phyloP scores from a whole-genome alignment of 1,140 invertebrate species.

The Acromyrmex echinatior region DNA sequence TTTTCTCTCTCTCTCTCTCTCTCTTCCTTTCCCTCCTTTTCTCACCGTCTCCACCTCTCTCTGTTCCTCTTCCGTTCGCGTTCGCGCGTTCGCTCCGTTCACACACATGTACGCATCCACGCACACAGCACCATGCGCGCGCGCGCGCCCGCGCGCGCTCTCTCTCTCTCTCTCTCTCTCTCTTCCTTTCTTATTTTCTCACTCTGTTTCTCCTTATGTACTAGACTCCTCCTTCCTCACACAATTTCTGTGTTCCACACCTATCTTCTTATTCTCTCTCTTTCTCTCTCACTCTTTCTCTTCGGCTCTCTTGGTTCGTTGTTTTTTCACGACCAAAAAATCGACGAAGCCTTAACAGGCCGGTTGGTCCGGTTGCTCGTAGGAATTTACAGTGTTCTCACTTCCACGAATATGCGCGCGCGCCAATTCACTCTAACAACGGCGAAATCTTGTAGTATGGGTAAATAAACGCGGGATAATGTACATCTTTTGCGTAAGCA shows the following conservation, averaged over 20 bases:
- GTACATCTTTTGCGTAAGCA: conserved; percentile 72
- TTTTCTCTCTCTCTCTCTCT: neutral
- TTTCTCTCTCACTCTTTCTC: neutral
- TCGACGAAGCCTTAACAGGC: conserved; percentile 76
- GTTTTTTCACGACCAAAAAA: conserved; percentile 75
- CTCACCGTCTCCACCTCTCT: conserved; percentile 22
- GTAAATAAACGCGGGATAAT: conserved; percentile 71
- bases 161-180: neutral
- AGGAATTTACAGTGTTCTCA: conserved; percentile 76
- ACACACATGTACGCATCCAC: neutral
- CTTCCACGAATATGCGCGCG: conserved; percentile 42
- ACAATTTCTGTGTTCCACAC: conserved; percentile 28
- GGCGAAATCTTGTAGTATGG: conserved; percentile 74
- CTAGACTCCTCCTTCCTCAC: conserved; percentile 28
- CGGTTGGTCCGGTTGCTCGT: conserved; percentile 76
- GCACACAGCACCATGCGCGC: neutral
- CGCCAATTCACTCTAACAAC: conserved; percentile 49
- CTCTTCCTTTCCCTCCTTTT: conserved; percentile 1
- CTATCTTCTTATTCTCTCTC: conserved; percentile 7
- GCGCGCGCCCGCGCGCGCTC: neutral
- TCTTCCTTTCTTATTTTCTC: conserved; percentile 45
- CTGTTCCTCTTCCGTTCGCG: conserved; percentile 38
- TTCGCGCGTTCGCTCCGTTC: conserved; percentile 40
- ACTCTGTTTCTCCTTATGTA: conserved; percentile 44
- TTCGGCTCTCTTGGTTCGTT: conserved; percentile 27